Evolutionary conservation across 2,888 invertebrate species (phyloP).

Genomic region (Phorcus lineatus): DNA sequence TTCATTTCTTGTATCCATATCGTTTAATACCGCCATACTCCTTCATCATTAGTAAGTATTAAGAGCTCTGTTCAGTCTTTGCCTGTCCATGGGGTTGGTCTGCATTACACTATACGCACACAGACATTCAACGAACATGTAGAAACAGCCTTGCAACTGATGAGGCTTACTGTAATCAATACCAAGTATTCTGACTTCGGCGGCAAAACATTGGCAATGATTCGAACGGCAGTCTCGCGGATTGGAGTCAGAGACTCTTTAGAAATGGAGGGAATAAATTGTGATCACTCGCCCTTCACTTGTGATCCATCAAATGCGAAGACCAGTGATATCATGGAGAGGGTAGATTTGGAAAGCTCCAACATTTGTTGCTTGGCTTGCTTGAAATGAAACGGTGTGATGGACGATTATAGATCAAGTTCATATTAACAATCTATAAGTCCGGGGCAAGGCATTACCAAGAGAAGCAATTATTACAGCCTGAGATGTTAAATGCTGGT

Average conservation of each 20-base stretch:
- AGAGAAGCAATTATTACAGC: too few species aligned
- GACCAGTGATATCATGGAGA: not conserved
- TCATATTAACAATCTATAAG: too few species aligned
- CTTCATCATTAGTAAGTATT: not conserved
- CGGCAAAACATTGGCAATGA: not conserved
- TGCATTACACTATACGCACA: not conserved
- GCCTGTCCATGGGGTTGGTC: not conserved
- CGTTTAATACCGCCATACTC: not conserved
- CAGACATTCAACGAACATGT: not conserved
- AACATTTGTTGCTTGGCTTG: not conserved
- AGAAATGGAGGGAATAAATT: constrained; percentile 8
- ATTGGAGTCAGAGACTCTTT: constrained; percentile 1
- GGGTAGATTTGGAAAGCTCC: not conserved
- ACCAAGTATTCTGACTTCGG: not conserved
- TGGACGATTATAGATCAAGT: not conserved
- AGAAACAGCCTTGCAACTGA: not conserved
- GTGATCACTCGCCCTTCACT: not conserved
- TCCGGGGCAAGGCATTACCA: too few species aligned
- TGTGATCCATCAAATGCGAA: not conserved
- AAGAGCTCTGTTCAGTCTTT: not conserved
- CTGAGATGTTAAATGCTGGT: too few species aligned
- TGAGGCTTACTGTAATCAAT: not conserved
- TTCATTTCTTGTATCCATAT: not conserved
- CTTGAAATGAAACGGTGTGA: constrained; percentile 1
- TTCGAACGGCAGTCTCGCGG: not conserved